Percentiles rank a stretch among this genome's conserved stretches.
These are phyloP conservation scores for Enteromius argenteus DNA, from an alignment of 2,797 vertebrate genomes.

Conservation along the genomic window DNA sequence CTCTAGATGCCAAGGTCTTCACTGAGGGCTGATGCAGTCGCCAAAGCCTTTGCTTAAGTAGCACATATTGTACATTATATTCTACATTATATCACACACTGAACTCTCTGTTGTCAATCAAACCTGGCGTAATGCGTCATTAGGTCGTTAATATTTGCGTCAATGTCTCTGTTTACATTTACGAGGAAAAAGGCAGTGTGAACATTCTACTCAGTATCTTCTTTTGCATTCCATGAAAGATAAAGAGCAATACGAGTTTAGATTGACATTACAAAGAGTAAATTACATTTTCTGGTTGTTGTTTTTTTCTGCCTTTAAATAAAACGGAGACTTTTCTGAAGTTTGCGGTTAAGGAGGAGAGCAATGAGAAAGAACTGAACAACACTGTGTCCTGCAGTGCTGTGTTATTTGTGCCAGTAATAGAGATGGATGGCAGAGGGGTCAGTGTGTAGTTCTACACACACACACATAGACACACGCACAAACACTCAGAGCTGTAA, in stretches of 20 bases:
- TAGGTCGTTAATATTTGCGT: neutral
- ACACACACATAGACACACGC: neutral
- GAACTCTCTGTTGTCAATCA: neutral
- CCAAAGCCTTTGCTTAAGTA: neutral
- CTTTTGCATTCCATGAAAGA: neutral
- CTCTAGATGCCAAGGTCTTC: neutral
- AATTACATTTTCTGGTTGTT: neutral
- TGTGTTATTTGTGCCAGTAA: constrained; percentile 51
- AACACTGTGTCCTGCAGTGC: constrained; percentile 40
- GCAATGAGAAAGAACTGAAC: constrained; percentile 31
- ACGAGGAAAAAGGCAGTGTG: neutral
- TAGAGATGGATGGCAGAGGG: constrained; percentile 44
- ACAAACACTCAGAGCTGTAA: constrained; percentile 40
- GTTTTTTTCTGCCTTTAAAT: neutral
- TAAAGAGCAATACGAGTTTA: neutral
- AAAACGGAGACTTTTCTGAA: constrained; percentile 25
- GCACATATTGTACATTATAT: neutral
- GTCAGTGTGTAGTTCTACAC: constrained; percentile 26
- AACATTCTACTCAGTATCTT: neutral
- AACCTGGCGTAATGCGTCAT: neutral
- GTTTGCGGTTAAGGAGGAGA: constrained; percentile 30
- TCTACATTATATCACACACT: neutral
- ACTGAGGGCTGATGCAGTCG: neutral
- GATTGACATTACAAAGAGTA: neutral
- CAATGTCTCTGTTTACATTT: neutral